Conservation (phyloP, 2,113 vertebrate species). For the Pseudorhombus dupliciocellatus region DNA sequence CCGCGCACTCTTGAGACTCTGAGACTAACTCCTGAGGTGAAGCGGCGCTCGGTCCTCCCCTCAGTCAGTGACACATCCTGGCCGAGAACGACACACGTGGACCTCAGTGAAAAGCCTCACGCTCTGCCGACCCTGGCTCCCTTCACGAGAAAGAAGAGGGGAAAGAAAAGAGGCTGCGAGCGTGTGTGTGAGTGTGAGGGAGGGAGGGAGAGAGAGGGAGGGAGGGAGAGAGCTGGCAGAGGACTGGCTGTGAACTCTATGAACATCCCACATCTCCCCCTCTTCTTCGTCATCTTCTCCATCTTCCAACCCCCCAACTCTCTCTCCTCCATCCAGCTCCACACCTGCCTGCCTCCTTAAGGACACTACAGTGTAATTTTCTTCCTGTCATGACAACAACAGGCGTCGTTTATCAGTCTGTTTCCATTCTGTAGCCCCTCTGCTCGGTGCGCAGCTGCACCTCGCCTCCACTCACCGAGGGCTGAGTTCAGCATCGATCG, state of each 20-base stretch:
- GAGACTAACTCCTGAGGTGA: conserved; percentile 27
- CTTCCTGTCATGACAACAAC: conserved; percentile 63
- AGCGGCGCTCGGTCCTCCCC: conserved; percentile 18
- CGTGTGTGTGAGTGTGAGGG: conserved; percentile 43
- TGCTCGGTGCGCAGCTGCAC: conserved; percentile 17
- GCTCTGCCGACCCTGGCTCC: conserved; percentile 68
- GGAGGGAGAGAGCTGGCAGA: conserved; percentile 41
- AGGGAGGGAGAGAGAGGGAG: conserved; percentile 4
- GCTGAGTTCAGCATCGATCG: neutral
- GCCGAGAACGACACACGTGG: conserved; percentile 59
- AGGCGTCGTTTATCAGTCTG: conserved; percentile 38
- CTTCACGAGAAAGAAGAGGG: conserved; percentile 42
- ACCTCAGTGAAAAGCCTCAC: conserved; percentile 74
- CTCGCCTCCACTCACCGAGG: neutral
- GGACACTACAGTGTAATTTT: conserved; percentile 56
- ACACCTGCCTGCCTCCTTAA: conserved; percentile 66
- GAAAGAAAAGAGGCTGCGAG: conserved; percentile 51
- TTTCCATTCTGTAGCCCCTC: conserved; percentile 15
- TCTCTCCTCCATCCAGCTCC: conserved; percentile 58
- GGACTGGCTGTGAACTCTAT: conserved; percentile 46
- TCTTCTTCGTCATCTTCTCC: conserved; percentile 20
- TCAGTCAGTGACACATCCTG: conserved; percentile 56
- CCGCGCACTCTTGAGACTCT: conserved; percentile 23
- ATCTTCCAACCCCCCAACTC: neutral
- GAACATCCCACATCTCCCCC: conserved; percentile 46